A percentile compares a stretch with the other conserved stretches of the same genome.
Conservation (phyloP, 2,113 vertebrate species). For the Diadophis punctatus region DNA sequence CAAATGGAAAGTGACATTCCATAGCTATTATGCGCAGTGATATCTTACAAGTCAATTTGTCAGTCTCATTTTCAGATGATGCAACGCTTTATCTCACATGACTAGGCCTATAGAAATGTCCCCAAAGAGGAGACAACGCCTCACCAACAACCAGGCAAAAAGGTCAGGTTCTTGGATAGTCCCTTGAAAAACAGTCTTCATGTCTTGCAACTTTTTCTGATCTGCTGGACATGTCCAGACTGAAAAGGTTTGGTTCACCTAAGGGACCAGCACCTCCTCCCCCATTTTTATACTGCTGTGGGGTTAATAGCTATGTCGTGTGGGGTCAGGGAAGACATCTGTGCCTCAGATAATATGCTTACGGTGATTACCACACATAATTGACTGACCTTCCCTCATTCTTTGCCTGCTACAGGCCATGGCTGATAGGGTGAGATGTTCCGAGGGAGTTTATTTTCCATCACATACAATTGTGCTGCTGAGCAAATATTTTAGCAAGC, state of each 20-base stretch:
- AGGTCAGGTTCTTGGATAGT: conserved; percentile 57
- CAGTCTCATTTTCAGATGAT: conserved; percentile 67
- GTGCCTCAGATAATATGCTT: conserved; percentile 92
- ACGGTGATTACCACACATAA: conserved; percentile 93
- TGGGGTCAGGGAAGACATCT: conserved; percentile 88
- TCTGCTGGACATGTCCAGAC: conserved; percentile 62
- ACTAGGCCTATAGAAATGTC: conserved; percentile 73
- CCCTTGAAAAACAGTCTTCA: conserved; percentile 56
- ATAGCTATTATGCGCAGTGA: conserved; percentile 42
- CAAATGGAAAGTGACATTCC: conserved; percentile 47
- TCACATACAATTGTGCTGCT: conserved; percentile 84
- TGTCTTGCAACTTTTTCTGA: conserved; percentile 50
- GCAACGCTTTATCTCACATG: conserved; percentile 80
- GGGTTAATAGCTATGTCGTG: conserved; percentile 89
- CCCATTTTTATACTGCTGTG: conserved; percentile 76
- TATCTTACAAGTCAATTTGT: conserved; percentile 66
- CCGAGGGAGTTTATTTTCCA: conserved; percentile 84
- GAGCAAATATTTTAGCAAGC: conserved; percentile 97
- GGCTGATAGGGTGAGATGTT: conserved; percentile 80
- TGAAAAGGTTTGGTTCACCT: conserved; percentile 77
- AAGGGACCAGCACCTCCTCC: conserved; percentile 67
- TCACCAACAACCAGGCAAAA: conserved; percentile 27
- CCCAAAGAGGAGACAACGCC: conserved; percentile 44
- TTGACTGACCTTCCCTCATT: conserved; percentile 94
- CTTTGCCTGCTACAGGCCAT: conserved; percentile 81